Conservation (phyloP, 2,888 invertebrate species). For the Stenurella melanura region DNA sequence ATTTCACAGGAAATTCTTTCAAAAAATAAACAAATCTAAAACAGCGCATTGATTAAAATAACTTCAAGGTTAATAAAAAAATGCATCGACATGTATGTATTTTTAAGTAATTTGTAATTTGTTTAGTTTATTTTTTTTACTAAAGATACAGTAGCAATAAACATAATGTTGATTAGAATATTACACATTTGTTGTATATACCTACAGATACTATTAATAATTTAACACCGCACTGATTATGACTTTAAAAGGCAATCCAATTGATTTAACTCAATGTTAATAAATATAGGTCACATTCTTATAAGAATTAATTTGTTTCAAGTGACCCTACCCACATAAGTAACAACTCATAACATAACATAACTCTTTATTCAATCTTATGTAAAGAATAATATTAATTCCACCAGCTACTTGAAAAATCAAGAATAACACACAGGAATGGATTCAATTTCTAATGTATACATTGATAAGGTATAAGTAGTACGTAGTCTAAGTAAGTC, state of each 20-base stretch:
- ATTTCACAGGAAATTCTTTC: not conserved
- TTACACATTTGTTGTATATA: not conserved
- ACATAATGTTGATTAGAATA: not conserved
- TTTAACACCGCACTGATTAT: not conserved
- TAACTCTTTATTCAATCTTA: not conserved
- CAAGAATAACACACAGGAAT: not conserved
- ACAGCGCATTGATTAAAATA: constrained; percentile 27
- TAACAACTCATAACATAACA: not conserved
- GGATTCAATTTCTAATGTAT: not conserved
- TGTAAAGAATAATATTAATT: not conserved
- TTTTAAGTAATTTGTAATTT: not conserved
- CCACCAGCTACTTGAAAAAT: not conserved
- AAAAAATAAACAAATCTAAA: constrained; percentile 30
- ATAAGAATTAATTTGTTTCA: constrained; percentile 6
- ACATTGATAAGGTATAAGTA: too few relatives aligned
- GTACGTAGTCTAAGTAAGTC: too few relatives aligned
- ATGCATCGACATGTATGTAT: constrained; percentile 3
- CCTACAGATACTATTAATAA: too few relatives aligned
- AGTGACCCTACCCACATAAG: not conserved
- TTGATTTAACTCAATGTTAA: constrained; percentile 5
- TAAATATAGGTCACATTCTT: constrained; percentile 19
- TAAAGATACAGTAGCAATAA: not conserved
- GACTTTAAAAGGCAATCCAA: not conserved
- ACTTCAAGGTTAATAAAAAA: constrained; percentile 26
- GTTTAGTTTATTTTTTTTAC: not conserved